Evolutionary conservation across 1,140 invertebrate genomes (phyloP).

Genomic region (Brachionus sp.): DNA sequence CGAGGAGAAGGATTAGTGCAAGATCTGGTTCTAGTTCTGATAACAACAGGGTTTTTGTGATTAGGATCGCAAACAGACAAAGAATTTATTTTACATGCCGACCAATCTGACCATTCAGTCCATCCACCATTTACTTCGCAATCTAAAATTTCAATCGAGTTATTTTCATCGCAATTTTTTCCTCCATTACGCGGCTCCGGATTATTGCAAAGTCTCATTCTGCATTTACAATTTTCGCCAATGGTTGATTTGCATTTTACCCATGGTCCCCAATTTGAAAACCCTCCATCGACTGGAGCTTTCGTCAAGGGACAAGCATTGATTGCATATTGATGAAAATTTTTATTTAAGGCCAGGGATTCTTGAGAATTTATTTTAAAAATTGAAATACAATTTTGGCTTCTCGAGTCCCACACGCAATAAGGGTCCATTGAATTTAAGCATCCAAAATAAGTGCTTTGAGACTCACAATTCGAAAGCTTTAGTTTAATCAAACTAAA

Average conservation of each 20-base stretch:
- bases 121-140: conserved; percentile 31
- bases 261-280: conserved; percentile 1
- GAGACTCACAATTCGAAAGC: conserved; percentile 1
- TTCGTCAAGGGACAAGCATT: conserved; percentile 9
- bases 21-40: conserved; percentile 24
- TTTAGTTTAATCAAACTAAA: neutral
- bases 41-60: neutral
- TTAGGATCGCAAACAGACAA: neutral
- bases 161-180: conserved; percentile 22
- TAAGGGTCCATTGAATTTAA: conserved; percentile 37
- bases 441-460: neutral
- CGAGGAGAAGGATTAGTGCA: conserved; percentile 27
- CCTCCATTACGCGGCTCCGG: neutral
- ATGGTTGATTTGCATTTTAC: neutral
- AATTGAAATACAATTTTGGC: conserved; percentile 3
- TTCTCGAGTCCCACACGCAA: conserved; percentile 13
- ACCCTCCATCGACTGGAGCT: conserved; percentile 29
- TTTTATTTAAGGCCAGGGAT: neutral
- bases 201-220: conserved; percentile 30
- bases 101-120: conserved; percentile 38
- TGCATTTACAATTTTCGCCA: conserved; percentile 18
- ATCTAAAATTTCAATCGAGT: conserved; percentile 21
- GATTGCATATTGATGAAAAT: conserved; percentile 10
- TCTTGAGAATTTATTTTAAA: neutral
- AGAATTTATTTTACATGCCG: neutral